Conservation (phyloP, 2,113 vertebrate genomes). For the Neotoma lepida region DNA sequence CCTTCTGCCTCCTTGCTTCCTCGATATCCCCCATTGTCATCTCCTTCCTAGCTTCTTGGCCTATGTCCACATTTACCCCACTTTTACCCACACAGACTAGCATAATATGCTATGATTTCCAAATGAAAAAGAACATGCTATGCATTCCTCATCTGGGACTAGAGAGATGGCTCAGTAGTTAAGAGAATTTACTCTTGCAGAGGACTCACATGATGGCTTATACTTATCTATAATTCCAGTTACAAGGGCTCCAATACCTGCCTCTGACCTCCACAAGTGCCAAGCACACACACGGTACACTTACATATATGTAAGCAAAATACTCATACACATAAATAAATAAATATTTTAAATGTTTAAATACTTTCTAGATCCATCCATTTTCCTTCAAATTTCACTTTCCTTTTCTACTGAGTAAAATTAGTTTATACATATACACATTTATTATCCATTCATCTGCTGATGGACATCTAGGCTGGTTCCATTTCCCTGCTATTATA, state of each 20-base stretch:
- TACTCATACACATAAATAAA: background rate
- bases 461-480: background rate
- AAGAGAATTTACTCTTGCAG: background rate
- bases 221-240: background rate
- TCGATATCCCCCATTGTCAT: too few relatives aligned
- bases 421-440: background rate
- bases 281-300: background rate
- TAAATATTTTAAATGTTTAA: background rate
- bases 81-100: too few relatives aligned
- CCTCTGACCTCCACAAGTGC: background rate
- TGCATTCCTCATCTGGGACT: background rate
- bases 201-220: background rate
- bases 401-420: background rate
- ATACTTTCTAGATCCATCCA: background rate
- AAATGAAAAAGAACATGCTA: too few relatives aligned
- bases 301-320: background rate
- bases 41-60: background rate
- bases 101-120: background rate
- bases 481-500: background rate
- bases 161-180: background rate
- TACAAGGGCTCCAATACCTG: background rate
- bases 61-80: background rate
- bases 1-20: background rate
- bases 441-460: background rate
- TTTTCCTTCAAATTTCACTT: background rate